phyloP scores from a whole-genome alignment of 2,113 vertebrate species.

The Odontesthes bonariensis region DNA sequence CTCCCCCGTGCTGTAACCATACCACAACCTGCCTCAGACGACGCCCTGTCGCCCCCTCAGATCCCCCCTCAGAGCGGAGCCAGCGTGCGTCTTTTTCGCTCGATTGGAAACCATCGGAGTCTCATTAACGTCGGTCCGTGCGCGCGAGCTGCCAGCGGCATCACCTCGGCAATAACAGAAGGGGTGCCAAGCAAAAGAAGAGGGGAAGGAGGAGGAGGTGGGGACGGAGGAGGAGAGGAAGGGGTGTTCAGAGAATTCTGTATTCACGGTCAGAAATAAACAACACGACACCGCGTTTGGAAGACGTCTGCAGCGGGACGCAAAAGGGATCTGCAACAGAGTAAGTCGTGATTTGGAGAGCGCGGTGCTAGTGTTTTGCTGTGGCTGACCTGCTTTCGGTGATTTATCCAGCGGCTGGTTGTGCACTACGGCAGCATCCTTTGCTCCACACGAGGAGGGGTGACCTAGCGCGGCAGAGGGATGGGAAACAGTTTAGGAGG shows the following conservation, averaged over 20 bases:
- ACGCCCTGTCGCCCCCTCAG: constrained; percentile 65
- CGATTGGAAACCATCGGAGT: constrained; percentile 38
- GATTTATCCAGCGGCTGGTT: constrained; percentile 35
- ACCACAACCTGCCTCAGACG: constrained; percentile 74
- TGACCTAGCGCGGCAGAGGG: constrained; percentile 21
- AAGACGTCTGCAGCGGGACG: constrained; percentile 66
- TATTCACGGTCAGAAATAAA: constrained; percentile 65
- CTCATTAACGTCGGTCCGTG: constrained; percentile 31
- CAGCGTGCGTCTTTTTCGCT: constrained; percentile 42
- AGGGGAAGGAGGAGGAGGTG: constrained; percentile 17
- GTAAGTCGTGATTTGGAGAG: constrained; percentile 66
- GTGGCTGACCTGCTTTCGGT: constrained; percentile 47
- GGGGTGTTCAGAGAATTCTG: constrained; percentile 38
- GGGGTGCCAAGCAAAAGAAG: constrained; percentile 49
- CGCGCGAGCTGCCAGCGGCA: constrained; percentile 61
- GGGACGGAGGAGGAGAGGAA: constrained; percentile 49
- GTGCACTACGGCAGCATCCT: constrained; percentile 42
- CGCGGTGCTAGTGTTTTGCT: constrained; percentile 10
- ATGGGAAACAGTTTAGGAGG: not conserved
- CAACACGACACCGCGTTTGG: constrained; percentile 58
- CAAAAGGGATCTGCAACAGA: constrained; percentile 63
- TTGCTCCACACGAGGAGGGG: constrained; percentile 8
- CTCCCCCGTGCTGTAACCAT: constrained; percentile 36
- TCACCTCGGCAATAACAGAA: constrained; percentile 57
- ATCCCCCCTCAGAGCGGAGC: constrained; percentile 14